A percentile compares a stretch with the other conserved stretches of the same genome.
Conservation (phyloP, 2,888 invertebrate genomes). For the Trichopoda pennipes region DNA sequence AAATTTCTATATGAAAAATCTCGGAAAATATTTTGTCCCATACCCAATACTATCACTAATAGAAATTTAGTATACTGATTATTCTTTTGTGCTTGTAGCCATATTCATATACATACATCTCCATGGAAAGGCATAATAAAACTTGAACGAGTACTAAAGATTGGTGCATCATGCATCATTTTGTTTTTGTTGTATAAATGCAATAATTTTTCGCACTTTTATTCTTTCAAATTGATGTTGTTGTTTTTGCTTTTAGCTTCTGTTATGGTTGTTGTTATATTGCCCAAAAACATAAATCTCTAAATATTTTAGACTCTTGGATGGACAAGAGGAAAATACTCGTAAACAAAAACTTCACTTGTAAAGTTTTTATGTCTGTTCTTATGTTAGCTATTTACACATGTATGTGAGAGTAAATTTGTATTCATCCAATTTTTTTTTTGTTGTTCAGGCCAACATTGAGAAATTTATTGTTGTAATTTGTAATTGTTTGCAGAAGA, state of each 20-base stretch:
- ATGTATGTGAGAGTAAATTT: slow-evolving; percentile 31
- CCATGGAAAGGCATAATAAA: background rate
- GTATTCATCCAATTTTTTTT: slow-evolving; percentile 53
- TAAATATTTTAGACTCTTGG: slow-evolving; percentile 49
- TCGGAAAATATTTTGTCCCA: background rate
- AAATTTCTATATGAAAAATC: no score
- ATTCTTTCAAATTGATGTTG: slow-evolving; percentile 24
- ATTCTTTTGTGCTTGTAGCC: background rate
- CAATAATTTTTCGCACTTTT: slow-evolving; percentile 63
- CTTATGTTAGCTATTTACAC: background rate
- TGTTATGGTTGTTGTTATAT: slow-evolving; percentile 42
- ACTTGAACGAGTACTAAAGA: background rate
- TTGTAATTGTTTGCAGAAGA: slow-evolving; percentile 76
- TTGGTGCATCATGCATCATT: slow-evolving; percentile 64
- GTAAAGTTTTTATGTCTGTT: background rate
- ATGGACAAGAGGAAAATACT: slow-evolving; percentile 26
- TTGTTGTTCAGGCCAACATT: slow-evolving; percentile 44
- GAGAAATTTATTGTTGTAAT: slow-evolving; percentile 76
- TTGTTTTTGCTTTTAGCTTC: slow-evolving; percentile 22
- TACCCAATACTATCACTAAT: background rate
- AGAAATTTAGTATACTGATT: background rate
- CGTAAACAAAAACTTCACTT: slow-evolving; percentile 54
- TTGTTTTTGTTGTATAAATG: slow-evolving; percentile 56
- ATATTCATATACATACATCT: no score
- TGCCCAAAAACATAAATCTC: slow-evolving; percentile 63